Conservation (phyloP, 2,888 invertebrate genomes). For the Temnothorax ravouxi region DNA sequence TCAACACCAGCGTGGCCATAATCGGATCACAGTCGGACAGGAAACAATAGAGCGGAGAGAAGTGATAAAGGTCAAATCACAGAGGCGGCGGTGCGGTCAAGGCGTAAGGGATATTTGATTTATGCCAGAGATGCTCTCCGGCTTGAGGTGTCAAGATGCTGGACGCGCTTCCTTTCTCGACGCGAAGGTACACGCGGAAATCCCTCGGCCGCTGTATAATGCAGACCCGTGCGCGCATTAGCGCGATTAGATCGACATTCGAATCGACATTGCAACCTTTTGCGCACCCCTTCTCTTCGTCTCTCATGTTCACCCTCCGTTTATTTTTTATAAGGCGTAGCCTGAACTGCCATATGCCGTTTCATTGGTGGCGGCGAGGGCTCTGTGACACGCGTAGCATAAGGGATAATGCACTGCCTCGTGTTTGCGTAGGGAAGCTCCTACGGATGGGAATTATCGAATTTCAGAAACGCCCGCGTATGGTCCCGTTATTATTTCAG, state of each 20-base stretch:
- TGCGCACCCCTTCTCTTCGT: neutral
- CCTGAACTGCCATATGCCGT: conserved; percentile 55
- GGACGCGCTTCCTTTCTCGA: conserved; percentile 58
- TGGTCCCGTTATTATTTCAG: conserved; percentile 75
- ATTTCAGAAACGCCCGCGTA: conserved; percentile 70
- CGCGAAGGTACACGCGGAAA: conserved; percentile 61
- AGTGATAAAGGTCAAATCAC: conserved; percentile 53
- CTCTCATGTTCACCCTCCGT: conserved; percentile 40
- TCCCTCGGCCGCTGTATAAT: conserved; percentile 76
- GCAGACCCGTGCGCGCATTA: conserved; percentile 77
- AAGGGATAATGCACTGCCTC: conserved; percentile 27
- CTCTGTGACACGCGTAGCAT: conserved; percentile 26
- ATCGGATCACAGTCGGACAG: conserved; percentile 31
- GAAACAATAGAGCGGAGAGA: neutral
- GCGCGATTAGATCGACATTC: conserved; percentile 78
- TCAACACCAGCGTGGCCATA: neutral
- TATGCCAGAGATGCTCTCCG: conserved; percentile 59
- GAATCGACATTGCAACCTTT: conserved; percentile 68
- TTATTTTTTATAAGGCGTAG: conserved; percentile 70
- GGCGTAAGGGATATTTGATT: conserved; percentile 70
- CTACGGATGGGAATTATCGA: conserved; percentile 77
- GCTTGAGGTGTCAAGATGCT: conserved; percentile 57
- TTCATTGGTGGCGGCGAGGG: conserved; percentile 3
- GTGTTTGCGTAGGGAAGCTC: conserved; percentile 52
- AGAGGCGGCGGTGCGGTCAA: conserved; percentile 27